phyloP scores from a whole-genome alignment of 2,888 invertebrate genomes.

The Zhuqinia jingwanae region DNA sequence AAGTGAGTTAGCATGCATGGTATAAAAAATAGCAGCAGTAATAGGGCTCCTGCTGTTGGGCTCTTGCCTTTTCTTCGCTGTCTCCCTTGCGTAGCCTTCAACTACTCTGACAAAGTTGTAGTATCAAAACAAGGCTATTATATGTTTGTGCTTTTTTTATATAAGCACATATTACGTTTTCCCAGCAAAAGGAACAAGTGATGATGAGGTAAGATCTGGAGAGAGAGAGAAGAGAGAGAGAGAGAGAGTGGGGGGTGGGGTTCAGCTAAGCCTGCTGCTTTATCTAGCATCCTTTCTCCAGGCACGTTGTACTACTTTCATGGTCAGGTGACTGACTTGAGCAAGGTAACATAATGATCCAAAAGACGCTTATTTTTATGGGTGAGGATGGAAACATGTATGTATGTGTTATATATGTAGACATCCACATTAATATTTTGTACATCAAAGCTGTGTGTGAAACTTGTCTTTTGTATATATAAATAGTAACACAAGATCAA shows the following conservation, averaged over 20 bases:
- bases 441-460: no score
- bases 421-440: neutral
- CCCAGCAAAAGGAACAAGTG: neutral
- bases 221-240: neutral
- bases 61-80: neutral
- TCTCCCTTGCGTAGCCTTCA: no score
- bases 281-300: conserved; percentile 3
- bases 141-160: neutral
- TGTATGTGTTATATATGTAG: neutral
- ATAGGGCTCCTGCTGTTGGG: neutral
- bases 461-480: no score
- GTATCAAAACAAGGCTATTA: neutral
- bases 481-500: no score
- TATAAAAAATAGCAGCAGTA: neutral
- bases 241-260: neutral
- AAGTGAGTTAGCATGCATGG: no score
- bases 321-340: conserved; percentile 66
- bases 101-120: neutral
- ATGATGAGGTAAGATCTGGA: no score
- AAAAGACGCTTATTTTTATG: conserved; percentile 27
- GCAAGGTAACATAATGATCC: conserved; percentile 36
- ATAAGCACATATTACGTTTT: neutral
- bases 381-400: neutral
- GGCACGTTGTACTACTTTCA: conserved; percentile 64
- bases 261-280: neutral